A percentile compares a stretch with the other conserved stretches of the same genome.
phyloP scores from a whole-genome alignment of 2,797 vertebrate species.

The Sebastes kiyomatsui region DNA sequence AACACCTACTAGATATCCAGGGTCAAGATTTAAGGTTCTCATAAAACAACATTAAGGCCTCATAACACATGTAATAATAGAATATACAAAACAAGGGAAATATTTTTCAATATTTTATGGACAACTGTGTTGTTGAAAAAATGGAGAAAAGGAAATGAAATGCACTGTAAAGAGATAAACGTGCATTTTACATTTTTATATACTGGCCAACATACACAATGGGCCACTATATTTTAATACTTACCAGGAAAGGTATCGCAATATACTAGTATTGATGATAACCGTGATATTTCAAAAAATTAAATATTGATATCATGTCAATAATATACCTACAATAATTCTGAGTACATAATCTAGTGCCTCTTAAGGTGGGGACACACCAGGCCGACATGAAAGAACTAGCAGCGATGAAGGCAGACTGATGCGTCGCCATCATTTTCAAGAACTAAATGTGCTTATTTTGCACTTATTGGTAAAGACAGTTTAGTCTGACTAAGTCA shows the following conservation, averaged over 20 bases:
- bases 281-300: too few relatives aligned
- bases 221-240: background rate
- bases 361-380: too few relatives aligned
- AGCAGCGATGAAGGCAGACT: too few relatives aligned
- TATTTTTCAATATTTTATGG: background rate
- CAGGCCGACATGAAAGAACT: too few relatives aligned
- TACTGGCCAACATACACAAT: rapidly evolving
- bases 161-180: background rate
- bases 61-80: background rate
- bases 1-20: background rate
- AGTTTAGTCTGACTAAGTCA: background rate
- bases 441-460: background rate
- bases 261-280: too few relatives aligned
- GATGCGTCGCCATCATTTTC: background rate
- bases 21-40: background rate
- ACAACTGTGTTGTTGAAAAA: background rate
- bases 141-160: background rate
- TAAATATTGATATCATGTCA: too few relatives aligned
- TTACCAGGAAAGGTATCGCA: rapidly evolving
- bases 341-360: too few relatives aligned
- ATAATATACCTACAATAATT: too few relatives aligned
- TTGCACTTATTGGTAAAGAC: background rate
- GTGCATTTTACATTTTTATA: background rate
- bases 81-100: background rate
- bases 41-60: background rate